Evolutionary conservation across 2,888 invertebrate genomes (phyloP).

Genomic region (Pseudococcus jackbeardsleyi): DNA sequence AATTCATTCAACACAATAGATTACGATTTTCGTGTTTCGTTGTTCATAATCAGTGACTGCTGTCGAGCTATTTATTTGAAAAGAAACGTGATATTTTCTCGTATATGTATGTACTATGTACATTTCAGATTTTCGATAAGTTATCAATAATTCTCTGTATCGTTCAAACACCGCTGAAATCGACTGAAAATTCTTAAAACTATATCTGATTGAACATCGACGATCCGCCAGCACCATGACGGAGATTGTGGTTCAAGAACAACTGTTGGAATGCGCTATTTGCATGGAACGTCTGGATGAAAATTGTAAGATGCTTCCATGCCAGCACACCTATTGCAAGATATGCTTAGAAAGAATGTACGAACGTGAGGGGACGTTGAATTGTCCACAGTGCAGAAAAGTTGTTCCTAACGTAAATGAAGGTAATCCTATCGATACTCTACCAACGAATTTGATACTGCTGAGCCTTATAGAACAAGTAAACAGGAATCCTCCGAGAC

Average conservation of each 20-base stretch:
- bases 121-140: background rate
- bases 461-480: slow-evolving; percentile 4
- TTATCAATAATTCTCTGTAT: background rate
- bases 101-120: too few relatives aligned
- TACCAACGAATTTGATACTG: background rate
- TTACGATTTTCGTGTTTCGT: background rate
- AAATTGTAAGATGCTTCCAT: slow-evolving; percentile 59
- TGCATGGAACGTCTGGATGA: slow-evolving; percentile 53
- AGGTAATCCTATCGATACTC: background rate
- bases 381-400: slow-evolving; percentile 39
- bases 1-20: background rate
- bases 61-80: background rate
- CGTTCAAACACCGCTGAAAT: background rate
- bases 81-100: background rate
- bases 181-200: background rate
- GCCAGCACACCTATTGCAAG: slow-evolving; percentile 52
- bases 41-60: background rate
- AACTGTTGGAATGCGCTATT: slow-evolving; percentile 55
- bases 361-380: background rate
- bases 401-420: background rate
- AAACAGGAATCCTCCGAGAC: background rate
- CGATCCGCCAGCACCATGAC: background rate
- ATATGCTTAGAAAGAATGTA: slow-evolving; percentile 12
- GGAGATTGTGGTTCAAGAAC: slow-evolving; percentile 45
- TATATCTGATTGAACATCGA: background rate